Percentiles rank a stretch among this genome's conserved stretches.
These are phyloP conservation scores for Heliconius hewitsoni DNA, from an alignment of 1,140 invertebrate genomes.

Conservation along the genomic window DNA sequence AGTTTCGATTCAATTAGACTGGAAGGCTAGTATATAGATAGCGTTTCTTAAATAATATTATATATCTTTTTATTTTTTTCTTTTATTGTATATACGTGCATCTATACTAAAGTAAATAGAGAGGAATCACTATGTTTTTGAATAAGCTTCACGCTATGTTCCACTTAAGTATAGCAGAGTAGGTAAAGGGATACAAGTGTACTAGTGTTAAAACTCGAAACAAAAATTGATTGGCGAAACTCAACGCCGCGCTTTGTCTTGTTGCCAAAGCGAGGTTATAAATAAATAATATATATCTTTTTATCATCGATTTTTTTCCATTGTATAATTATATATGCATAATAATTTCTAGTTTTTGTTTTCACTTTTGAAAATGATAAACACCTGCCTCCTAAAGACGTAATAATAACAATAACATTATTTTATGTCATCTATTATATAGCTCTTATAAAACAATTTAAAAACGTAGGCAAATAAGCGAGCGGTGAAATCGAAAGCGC, in stretches of 20 bases:
- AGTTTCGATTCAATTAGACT: constrained; percentile 61
- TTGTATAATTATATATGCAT: no score
- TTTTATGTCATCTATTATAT: neutral
- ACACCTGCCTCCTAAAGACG: neutral
- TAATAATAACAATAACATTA: neutral
- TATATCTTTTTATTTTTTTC: neutral
- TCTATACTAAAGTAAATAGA: no score
- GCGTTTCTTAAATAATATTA: constrained; percentile 39
- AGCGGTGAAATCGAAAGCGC: neutral
- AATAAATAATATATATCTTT: neutral
- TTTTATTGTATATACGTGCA: neutral
- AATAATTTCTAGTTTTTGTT: neutral
- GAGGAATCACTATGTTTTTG: no score
- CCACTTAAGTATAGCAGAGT: no score
- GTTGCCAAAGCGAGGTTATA: no score
- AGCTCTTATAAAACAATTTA: neutral
- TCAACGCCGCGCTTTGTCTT: no score
- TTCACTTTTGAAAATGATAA: neutral
- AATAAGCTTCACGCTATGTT: no score
- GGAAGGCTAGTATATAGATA: constrained; percentile 38
- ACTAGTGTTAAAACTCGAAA: no score
- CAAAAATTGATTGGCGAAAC: no score
- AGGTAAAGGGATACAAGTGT: no score
- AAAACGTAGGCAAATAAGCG: neutral
- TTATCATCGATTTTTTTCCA: neutral